These are phyloP conservation scores for Strigamia crassipes DNA, from an alignment of 2,888 invertebrate species.

Conservation along the genomic window DNA sequence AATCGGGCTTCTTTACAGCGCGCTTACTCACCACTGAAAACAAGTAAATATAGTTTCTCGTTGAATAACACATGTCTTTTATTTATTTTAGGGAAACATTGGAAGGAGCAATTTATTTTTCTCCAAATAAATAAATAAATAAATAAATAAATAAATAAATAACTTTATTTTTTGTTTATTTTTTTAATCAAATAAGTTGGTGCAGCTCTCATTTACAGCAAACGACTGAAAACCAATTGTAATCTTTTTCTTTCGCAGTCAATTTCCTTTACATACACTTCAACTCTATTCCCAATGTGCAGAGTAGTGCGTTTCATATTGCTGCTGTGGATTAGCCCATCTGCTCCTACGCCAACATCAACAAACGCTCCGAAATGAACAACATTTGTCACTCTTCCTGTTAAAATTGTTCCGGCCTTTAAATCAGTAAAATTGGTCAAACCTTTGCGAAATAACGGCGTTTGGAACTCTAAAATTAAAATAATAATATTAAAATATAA, in stretches of 20 bases:
- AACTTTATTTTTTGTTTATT: too few relatives aligned
- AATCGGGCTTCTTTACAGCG: too few relatives aligned
- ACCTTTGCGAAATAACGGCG: conserved; percentile 76
- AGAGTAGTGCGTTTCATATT: not conserved
- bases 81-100: too few relatives aligned
- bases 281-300: conserved; percentile 41
- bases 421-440: conserved; percentile 70
- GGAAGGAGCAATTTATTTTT: too few relatives aligned
- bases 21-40: too few relatives aligned
- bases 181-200: too few relatives aligned
- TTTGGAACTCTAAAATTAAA: conserved; percentile 61
- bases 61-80: too few relatives aligned
- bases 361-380: conserved; percentile 91
- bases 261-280: conserved; percentile 37
- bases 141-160: too few relatives aligned
- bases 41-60: too few relatives aligned
- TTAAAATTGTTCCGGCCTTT: conserved; percentile 54
- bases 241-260: conserved; percentile 2
- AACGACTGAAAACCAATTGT: not conserved
- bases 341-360: conserved; percentile 65
- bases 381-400: conserved; percentile 80
- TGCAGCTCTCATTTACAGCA: not conserved
- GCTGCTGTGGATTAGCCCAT: conserved; percentile 57
- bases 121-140: too few relatives aligned
- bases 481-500: conserved; percentile 3